Evolutionary conservation across 2,113 vertebrate genomes (phyloP).

Genomic region (Tyrannus savana): DNA sequence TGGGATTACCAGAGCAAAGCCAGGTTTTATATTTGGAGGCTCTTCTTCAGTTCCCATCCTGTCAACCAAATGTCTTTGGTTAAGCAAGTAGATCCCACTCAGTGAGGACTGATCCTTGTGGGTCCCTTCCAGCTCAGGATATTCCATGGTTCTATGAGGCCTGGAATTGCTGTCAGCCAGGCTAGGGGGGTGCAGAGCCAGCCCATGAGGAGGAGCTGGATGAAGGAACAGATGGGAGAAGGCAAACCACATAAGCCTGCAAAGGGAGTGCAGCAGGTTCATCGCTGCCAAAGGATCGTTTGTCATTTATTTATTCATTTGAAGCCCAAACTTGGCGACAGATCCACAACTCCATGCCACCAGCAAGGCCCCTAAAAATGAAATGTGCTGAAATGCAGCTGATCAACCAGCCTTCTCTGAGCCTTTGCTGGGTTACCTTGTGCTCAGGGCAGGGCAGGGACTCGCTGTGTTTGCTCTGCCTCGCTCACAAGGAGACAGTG

Average conservation of each 20-base stretch:
- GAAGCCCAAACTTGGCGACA: conserved; percentile 34
- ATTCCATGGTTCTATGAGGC: not conserved
- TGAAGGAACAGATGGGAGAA: conserved; percentile 36
- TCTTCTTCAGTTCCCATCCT: not conserved
- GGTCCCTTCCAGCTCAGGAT: not conserved
- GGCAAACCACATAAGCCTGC: not conserved
- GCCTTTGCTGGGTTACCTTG: not conserved
- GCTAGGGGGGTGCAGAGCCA: not conserved
- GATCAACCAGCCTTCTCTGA: not conserved
- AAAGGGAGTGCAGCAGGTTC: not conserved
- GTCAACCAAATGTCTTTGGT: accelerated
- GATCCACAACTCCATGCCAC: not conserved
- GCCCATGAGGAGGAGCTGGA: not conserved
- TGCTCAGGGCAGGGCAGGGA: not conserved
- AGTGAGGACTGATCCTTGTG: not conserved
- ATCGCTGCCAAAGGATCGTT: not conserved
- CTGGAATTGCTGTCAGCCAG: not conserved
- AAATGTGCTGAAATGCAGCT: conserved; percentile 8
- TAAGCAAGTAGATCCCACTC: accelerated
- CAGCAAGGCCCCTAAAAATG: not conserved
- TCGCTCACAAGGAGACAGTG: accelerated
- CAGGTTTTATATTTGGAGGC: not conserved
- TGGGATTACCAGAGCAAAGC: not conserved
- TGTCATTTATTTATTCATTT: conserved; percentile 43
- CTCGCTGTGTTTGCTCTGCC: not conserved